Evolutionary conservation across 2,797 vertebrate genomes (phyloP), one percentile per base, ranked within the genome.

Genomic region (Melanotaenia trifasciata): DNA sequence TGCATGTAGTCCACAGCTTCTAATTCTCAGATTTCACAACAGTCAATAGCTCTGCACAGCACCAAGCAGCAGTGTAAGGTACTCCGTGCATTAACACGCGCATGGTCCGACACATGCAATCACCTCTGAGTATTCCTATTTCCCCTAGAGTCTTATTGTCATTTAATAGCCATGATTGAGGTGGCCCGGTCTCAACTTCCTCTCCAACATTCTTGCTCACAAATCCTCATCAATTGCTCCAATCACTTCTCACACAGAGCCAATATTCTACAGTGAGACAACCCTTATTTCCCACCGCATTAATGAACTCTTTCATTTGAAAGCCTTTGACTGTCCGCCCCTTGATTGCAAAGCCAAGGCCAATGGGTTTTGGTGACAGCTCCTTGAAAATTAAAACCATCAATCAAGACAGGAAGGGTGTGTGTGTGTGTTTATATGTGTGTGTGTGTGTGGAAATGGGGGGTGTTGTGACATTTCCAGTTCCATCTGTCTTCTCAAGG

Each of bases 381-480:
- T 87, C 76, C 81, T 86, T 83, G 89, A 89, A 92, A 93, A 94
- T 93, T 85, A 90, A 92, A 92, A 86, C 85, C 87, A 93, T 93
- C 90, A 91, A 93, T 93, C 91, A 92, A 70, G 78, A 77, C 22
- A 3, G 70, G 69, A 57, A 50, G 51, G 30, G 50, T n/a, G 18
- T 4, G 40, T 16, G 40, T 67, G 83, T 74, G 72, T 33, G 32
- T 33, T 3, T 33, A 5, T 33, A 5, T 33, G 40, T 67, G 83
- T n/a, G 50, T n/a, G 18, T 4, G 40, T 74, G 72, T 33, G 33
- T 33, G 32, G 4, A 3, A 26, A 26, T 10, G 40, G 33, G 36
- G 36, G 43, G 11, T 36, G 36, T 11, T 9, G 13, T 45, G 43
- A 45, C 43, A 20, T 60, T 61, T 72, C 81, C 40, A 65, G 76